These are phyloP conservation scores for Pasiphila rectangulata DNA, from an alignment of 2,888 invertebrate genomes.

Conservation along the genomic window DNA sequence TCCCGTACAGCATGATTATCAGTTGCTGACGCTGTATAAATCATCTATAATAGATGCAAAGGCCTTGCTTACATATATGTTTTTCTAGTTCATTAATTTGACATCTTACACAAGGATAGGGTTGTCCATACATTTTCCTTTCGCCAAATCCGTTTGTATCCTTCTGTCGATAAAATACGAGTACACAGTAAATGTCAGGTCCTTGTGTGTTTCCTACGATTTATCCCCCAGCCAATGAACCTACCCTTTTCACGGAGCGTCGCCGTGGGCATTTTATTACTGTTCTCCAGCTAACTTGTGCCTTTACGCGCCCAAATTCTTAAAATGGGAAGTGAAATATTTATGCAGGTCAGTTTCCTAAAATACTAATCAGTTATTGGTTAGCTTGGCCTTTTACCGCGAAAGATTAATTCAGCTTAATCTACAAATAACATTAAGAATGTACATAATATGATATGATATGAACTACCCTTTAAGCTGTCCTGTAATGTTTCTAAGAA, in stretches of 20 bases:
- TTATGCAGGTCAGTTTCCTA: not conserved
- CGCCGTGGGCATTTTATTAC: constrained; percentile 20
- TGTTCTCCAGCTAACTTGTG: constrained; percentile 8
- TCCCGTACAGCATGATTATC: too few relatives aligned
- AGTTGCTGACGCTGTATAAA: too few relatives aligned
- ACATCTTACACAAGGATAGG: not conserved
- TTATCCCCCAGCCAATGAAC: constrained; percentile 28
- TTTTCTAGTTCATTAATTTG: not conserved
- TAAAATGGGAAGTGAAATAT: not conserved
- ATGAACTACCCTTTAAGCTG: too few relatives aligned
- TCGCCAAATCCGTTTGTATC: not conserved
- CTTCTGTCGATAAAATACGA: constrained; percentile 4
- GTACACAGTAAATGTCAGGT: constrained; percentile 10
- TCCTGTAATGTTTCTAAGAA: too few relatives aligned
- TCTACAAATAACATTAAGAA: too few relatives aligned
- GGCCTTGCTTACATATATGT: too few relatives aligned
- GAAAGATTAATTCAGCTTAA: too few relatives aligned
- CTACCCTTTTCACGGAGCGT: constrained; percentile 23
- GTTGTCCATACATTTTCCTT: constrained; percentile 1
- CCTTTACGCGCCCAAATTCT: constrained; percentile 3
- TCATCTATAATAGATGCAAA: too few relatives aligned
- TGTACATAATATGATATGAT: too few relatives aligned
- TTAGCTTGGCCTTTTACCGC: too few relatives aligned
- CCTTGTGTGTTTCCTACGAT: constrained; percentile 15
- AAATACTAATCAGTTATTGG: not conserved